Base-by-base conservation (phyloP, 1,140 invertebrate species). In the Drosophila equinoxialis region DNA sequence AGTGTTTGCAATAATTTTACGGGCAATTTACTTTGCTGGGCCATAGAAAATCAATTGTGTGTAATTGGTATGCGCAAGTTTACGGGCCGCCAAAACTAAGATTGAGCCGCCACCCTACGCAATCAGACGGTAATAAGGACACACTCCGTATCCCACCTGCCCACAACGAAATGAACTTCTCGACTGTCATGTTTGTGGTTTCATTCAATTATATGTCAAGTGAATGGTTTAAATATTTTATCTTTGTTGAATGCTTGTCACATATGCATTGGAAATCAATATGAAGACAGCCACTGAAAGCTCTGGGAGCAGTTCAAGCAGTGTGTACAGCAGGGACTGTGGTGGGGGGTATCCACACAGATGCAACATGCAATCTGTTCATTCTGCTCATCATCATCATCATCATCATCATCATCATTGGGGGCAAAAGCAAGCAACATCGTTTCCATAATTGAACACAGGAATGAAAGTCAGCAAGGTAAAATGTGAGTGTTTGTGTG, bases 1-100 rank as follows among this genome's bases (percentile, higher is more conserved):
- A 77, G 71, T 79, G 68, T 86, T 77, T 71, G 79, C 72, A 81
- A 87, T 86, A 74, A 86, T 86, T 86, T 86, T 78, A 87, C 79
- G 83, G 79, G 54, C 84, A 87, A 86, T 86, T 86, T 87, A 76
- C 65, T 77, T 76, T 69, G 79, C 79, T 70, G 70, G 71, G 74
- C 70, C 68, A 70, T 72, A 83, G 72, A 82, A 83, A 86, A 78
- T 79, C 83, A 86, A 86, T 86, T 86, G 83, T 71, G 83, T 76
- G 79, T 85, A 85, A 87, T 86, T 69, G 42, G 51, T 70, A 58
- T 30, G 55, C 55, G 55, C 13, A 55, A 66, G 30, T 73, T 68
- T 73, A 72, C 71, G 63, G 71, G 45, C 51, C 72, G 42, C 58
- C 45, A n/a, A 33, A 2, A 20, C 10, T 7, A 7, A 20, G n/a